phyloP scores from a whole-genome alignment of 2,888 invertebrate genomes.

The Dexiosoma caninum region DNA sequence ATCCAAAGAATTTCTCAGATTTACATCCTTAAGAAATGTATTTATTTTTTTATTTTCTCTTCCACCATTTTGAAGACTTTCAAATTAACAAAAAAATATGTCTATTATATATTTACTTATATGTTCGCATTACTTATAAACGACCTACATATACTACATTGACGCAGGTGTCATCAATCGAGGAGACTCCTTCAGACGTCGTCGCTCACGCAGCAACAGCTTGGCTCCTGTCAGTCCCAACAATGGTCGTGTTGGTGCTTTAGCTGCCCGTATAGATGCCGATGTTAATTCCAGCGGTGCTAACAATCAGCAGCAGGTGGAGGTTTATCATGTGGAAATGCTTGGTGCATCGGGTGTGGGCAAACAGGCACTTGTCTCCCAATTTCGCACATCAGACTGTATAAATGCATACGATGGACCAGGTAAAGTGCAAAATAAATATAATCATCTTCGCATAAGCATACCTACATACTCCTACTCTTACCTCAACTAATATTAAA shows the following conservation, averaged over 20 bases:
- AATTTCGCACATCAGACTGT: constrained; percentile 95
- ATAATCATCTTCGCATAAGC: neutral
- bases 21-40: no score
- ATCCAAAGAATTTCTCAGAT: neutral
- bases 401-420: constrained; percentile 95
- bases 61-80: neutral
- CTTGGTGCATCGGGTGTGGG: constrained; percentile 89
- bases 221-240: constrained; percentile 82
- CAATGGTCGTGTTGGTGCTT: constrained; percentile 75
- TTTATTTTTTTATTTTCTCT: neutral
- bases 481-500: neutral
- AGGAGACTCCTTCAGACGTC: constrained; percentile 94
- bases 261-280: constrained; percentile 60
- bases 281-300: constrained; percentile 77
- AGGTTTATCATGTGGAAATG: constrained; percentile 85
- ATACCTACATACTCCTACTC: neutral
- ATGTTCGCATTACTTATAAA: no score
- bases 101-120: neutral
- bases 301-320: constrained; percentile 79
- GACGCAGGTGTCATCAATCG: constrained; percentile 93
- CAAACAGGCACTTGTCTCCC: constrained; percentile 90
- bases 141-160: no score
- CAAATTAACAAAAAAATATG: neutral
- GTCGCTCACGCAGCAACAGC: constrained; percentile 90
- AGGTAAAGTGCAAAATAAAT: constrained; percentile 79